Conservation (phyloP, 1,140 invertebrate species). For the Paracyclopina nana region DNA sequence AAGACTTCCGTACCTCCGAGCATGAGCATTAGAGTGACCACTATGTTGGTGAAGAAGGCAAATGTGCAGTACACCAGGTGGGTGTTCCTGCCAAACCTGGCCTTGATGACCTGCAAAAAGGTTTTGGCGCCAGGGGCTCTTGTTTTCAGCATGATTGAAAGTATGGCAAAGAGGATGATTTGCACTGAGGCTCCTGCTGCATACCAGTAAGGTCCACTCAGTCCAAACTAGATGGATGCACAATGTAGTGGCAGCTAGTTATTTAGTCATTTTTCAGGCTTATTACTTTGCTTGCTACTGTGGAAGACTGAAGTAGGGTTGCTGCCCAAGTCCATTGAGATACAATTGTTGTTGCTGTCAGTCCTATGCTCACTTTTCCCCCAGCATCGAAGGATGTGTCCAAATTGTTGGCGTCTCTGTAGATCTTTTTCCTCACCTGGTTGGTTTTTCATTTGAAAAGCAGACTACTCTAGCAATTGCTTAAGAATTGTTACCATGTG, state of each 20-base stretch:
- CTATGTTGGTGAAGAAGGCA: constrained; percentile 27
- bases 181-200: constrained; percentile 28
- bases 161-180: constrained; percentile 27
- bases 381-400: constrained; percentile 29
- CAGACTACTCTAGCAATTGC: not conserved
- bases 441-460: not conserved
- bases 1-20: constrained; percentile 23
- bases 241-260: too few species aligned
- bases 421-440: constrained; percentile 21
- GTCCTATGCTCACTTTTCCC: constrained; percentile 26
- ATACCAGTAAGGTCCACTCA: constrained; percentile 29
- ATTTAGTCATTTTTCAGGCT: too few species aligned
- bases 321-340: constrained; percentile 32
- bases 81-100: constrained; percentile 26
- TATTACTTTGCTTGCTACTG: constrained; percentile 26
- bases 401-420: constrained; percentile 25
- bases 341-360: constrained; percentile 28
- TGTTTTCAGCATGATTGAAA: constrained; percentile 27
- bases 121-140: constrained; percentile 28
- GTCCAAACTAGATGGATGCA: constrained; percentile 24
- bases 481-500: constrained; percentile 13
- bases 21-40: constrained; percentile 28
- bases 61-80: constrained; percentile 27
- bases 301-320: constrained; percentile 28
- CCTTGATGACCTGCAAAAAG: constrained; percentile 27